These are phyloP conservation scores for Temnothorax ravouxi DNA, from an alignment of 2,888 invertebrate genomes.

Conservation along the genomic window DNA sequence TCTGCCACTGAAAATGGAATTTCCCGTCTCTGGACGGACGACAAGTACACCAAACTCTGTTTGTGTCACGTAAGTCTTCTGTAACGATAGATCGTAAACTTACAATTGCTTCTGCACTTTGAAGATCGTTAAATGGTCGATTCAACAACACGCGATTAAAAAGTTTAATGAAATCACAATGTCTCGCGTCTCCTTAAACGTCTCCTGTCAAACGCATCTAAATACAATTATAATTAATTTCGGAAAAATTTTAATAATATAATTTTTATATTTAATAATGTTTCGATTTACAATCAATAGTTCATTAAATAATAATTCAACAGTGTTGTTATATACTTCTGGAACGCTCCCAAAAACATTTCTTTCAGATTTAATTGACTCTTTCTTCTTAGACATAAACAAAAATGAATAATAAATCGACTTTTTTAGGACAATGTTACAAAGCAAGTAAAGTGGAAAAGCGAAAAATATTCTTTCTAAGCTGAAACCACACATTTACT, in stretches of 20 bases:
- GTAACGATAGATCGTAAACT: conserved; percentile 2
- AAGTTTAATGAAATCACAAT: not conserved
- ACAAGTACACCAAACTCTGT: conserved; percentile 13
- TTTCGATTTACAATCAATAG: not conserved
- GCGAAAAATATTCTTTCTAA: not conserved
- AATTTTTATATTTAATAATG: not conserved
- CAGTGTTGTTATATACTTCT: not conserved
- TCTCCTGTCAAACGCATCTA: not conserved
- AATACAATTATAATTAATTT: not conserved
- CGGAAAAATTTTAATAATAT: not conserved
- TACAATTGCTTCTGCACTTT: conserved; percentile 8
- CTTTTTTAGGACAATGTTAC: not conserved
- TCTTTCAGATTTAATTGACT: not conserved
- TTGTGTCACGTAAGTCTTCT: not conserved
- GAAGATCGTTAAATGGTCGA: not conserved
- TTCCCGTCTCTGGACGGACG: not conserved
- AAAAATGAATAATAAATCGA: not conserved
- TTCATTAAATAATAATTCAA: conserved; percentile 8
- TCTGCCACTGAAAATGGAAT: conserved; percentile 23
- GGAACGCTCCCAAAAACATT: not conserved
- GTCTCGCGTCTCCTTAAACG: not conserved
- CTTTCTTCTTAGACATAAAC: not conserved
- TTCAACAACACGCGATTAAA: not conserved
- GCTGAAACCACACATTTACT: not conserved
- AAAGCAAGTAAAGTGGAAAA: not conserved